A percentile compares a stretch with the other conserved stretches of the same genome.
phyloP scores from a whole-genome alignment of 2,888 invertebrate genomes.

The Formica aserva region DNA sequence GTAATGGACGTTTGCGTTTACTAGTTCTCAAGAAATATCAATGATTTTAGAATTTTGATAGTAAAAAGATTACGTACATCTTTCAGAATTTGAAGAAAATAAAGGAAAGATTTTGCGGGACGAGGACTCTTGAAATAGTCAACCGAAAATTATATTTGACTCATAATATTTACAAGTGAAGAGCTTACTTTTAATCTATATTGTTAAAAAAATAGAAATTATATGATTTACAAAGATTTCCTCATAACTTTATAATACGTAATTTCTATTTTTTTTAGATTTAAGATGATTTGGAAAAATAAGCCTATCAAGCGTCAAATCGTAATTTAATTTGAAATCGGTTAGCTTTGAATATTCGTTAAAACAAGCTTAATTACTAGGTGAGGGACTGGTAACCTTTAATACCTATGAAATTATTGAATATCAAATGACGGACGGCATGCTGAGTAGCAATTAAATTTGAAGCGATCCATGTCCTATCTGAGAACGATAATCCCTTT shows the following conservation, averaged over 20 bases:
- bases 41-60: background rate
- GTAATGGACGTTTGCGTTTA: conserved; percentile 42
- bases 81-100: background rate
- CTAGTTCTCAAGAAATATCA: background rate
- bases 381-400: background rate
- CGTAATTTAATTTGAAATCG: background rate
- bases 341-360: conserved; percentile 1
- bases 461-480: conserved; percentile 9
- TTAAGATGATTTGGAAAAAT: background rate
- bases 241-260: background rate
- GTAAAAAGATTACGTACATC: background rate
- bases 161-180: background rate
- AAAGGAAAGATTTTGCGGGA: background rate
- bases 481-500: background rate
- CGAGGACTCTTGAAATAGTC: background rate
- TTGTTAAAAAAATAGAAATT: background rate
- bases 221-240: background rate
- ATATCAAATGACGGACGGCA: conserved; percentile 25
- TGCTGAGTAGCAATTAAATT: conserved; percentile 26
- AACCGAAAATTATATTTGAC: background rate
- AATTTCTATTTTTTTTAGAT: background rate
- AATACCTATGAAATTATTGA: conserved; percentile 30
- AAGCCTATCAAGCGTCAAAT: background rate
- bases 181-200: background rate
- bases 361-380: conserved; percentile 23